A percentile compares a stretch with the other conserved stretches of the same genome.
phyloP scores from a whole-genome alignment of 2,113 vertebrate species.

The Xenopus borealis region DNA sequence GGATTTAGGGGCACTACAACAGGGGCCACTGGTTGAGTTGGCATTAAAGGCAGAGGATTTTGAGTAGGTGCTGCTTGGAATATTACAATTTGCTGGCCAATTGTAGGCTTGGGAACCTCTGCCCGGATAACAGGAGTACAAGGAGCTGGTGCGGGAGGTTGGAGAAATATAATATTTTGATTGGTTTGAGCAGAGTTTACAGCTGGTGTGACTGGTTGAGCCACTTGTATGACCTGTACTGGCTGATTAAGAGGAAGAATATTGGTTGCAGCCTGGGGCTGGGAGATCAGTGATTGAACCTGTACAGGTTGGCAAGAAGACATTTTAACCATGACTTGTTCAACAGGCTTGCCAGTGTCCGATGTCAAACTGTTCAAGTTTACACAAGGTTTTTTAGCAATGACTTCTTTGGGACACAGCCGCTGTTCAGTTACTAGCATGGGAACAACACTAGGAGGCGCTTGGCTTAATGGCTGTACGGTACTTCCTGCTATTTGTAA shows the following conservation, averaged over 20 bases:
- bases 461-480: slow-evolving; percentile 87
- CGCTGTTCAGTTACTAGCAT: slow-evolving; percentile 58
- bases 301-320: slow-evolving; percentile 72
- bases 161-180: slow-evolving; percentile 90
- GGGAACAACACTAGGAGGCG: slow-evolving; percentile 61
- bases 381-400: slow-evolving; percentile 47
- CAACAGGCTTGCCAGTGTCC: slow-evolving; percentile 63
- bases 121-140: slow-evolving; percentile 79
- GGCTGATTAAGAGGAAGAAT: slow-evolving; percentile 87
- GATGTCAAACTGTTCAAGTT: slow-evolving; percentile 61
- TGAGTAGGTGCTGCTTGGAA: slow-evolving; percentile 87
- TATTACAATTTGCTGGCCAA: slow-evolving; percentile 95
- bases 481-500: slow-evolving; percentile 91
- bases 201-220: slow-evolving; percentile 69
- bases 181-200: slow-evolving; percentile 75
- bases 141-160: slow-evolving; percentile 78
- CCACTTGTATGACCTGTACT: slow-evolving; percentile 95
- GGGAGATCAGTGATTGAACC: slow-evolving; percentile 70
- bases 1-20: slow-evolving; percentile 65
- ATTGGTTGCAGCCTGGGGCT: slow-evolving; percentile 65
- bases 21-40: slow-evolving; percentile 68
- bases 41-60: slow-evolving; percentile 74
- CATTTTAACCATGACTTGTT: slow-evolving; percentile 67
- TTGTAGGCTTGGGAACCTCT: slow-evolving; percentile 76
- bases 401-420: slow-evolving; percentile 37